Base-by-base conservation (phyloP, 37 sponge, comb jelly and placozoan genomes). In the Diacarnus erythraeanus region DNA sequence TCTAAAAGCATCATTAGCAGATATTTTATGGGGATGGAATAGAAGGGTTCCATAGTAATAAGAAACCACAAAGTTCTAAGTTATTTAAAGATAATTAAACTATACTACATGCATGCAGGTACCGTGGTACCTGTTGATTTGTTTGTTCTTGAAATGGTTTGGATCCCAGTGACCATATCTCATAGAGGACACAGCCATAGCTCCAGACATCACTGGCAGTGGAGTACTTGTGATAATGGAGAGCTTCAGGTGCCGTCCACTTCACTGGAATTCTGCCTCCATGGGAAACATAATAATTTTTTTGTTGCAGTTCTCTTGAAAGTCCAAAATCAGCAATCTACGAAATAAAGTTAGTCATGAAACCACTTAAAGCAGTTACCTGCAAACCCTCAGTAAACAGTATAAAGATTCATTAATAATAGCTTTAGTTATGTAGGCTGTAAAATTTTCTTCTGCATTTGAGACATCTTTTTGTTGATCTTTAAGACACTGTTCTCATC, bases 311-410 rank as follows among this genome's bases (percentile, higher is more conserved):
- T 5, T 65, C 66, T 65, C 66, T 31, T 30, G 66, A 65, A 31
- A 65, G 66, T 65, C 66, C 66, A 65, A 65, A 65, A 65, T 65
- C 66, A 12, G 66, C 66, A 65, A 65, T 65, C 66, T 65, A 30
- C 15, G 61, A n/a, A 60, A n/a, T 60, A 60, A 26, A 60, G 27
- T 6, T 60, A 5, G 27, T 60, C 22, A n/a, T 60, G 27, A 60
- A 4, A 20, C 22, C 27, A n/a, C 61, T 26, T 60, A n/a, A n/a
- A 60, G 23, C 4, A 60, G 23, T 60, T 26, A 60, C 23, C 61
- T 25, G 10, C 10, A 54, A 54, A 54, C 17, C 10, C 56, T 20
- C 56, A 20, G 56, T 54, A 54, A 20, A 54, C 17, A 54, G 10
- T 54, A 17, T 20, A 54, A 20, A n/a, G 61, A 60, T 5, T n/a